phyloP scores from a whole-genome alignment of 2,113 vertebrate species.

The Antigone vipio region DNA sequence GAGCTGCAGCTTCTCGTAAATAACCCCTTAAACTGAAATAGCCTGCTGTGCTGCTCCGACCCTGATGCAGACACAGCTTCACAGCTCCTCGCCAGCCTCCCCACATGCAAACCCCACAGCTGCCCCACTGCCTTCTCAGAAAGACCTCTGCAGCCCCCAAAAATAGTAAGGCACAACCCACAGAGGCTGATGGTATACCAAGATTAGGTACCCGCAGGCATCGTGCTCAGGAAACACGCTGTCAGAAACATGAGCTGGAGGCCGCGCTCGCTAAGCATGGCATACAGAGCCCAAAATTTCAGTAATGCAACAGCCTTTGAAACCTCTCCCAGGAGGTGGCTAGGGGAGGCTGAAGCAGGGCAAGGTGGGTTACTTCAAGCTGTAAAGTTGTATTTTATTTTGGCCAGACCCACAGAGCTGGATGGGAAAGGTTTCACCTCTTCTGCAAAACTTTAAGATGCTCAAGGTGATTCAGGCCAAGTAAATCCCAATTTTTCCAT shows the following conservation, averaged over 20 bases:
- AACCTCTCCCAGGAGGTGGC: background rate
- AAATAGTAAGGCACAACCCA: fast-evolving
- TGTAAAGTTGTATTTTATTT: background rate
- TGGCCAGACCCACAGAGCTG: background rate
- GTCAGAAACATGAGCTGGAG: fast-evolving
- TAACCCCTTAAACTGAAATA: background rate
- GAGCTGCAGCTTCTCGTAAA: fast-evolving
- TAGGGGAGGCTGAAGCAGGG: fast-evolving
- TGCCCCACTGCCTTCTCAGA: background rate
- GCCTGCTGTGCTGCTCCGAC: background rate
- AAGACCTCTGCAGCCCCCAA: background rate
- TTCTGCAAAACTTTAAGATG: background rate
- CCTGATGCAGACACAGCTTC: fast-evolving
- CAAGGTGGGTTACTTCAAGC: background rate
- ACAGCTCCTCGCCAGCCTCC: background rate
- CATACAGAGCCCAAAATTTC: fast-evolving
- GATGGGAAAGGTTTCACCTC: background rate
- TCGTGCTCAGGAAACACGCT: background rate
- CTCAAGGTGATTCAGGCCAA: background rate
- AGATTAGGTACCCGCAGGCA: fast-evolving
- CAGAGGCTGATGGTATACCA: fast-evolving
- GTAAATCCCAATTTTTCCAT: background rate
- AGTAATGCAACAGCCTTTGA: background rate
- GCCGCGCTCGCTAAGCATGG: fast-evolving
- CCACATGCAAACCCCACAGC: fast-evolving